These are phyloP conservation scores for Sciurus carolinensis DNA, from an alignment of 2,797 vertebrate genomes.

Conservation along the genomic window DNA sequence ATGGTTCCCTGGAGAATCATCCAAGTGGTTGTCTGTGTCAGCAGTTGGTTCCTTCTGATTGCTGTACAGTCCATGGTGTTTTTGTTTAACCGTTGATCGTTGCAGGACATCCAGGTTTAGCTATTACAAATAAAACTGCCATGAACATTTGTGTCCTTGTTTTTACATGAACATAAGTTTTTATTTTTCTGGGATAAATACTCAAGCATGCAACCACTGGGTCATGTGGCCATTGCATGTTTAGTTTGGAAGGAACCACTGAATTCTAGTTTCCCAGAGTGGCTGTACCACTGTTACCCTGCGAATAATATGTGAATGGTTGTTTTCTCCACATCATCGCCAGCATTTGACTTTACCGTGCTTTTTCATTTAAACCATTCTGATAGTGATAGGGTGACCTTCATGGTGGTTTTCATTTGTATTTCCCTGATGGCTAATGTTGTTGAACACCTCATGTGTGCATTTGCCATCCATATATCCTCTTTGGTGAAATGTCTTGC, in stretches of 20 bases:
- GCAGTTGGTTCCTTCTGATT: background rate
- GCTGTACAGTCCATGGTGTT: background rate
- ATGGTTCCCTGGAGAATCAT: background rate
- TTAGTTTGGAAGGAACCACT: background rate
- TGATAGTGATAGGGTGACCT: background rate
- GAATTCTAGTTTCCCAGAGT: background rate
- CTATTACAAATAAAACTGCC: background rate
- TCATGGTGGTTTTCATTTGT: background rate
- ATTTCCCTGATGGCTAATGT: background rate
- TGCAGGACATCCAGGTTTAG: background rate
- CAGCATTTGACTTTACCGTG: background rate
- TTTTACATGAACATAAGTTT: background rate
- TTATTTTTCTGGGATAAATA: background rate
- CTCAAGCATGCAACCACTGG: background rate
- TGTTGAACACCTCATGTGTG: background rate
- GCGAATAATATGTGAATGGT: background rate
- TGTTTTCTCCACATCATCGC: background rate
- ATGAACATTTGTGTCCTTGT: background rate
- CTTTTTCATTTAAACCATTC: background rate
- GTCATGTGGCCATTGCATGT: background rate
- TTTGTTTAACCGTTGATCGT: too few relatives aligned
- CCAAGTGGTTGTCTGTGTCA: background rate
- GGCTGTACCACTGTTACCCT: background rate
- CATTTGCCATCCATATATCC: background rate
- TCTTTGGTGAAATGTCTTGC: background rate